A percentile compares a stretch with the other conserved stretches of the same genome.
These are phyloP conservation scores for Nemurella pictetii DNA, from an alignment of 2,888 invertebrate genomes.

Conservation along the genomic window DNA sequence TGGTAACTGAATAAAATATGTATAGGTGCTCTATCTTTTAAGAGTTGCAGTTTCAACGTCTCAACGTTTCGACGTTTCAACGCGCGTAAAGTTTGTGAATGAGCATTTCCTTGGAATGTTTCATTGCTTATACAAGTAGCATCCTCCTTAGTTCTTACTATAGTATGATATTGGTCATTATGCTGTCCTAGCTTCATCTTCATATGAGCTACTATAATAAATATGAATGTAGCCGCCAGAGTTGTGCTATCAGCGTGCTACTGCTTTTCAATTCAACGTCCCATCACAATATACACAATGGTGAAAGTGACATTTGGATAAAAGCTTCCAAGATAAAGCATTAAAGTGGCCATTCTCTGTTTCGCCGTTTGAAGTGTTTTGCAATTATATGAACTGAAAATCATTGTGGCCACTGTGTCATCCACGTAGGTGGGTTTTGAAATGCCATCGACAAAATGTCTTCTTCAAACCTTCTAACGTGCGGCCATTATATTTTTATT, in stretches of 20 bases:
- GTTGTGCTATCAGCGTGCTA: not conserved
- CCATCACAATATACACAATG: not conserved
- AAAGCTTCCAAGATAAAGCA: no score
- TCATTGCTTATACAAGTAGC: not conserved
- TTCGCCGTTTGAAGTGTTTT: not conserved
- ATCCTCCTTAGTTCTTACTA: not conserved
- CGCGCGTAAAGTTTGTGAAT: not conserved
- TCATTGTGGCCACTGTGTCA: no score
- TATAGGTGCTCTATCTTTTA: not conserved
- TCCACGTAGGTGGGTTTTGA: no score
- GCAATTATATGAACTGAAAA: no score
- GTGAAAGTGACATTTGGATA: not conserved
- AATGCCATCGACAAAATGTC: not conserved
- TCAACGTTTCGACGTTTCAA: no score
- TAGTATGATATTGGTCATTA: not conserved
- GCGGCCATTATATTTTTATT: not conserved
- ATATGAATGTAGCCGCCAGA: not conserved
- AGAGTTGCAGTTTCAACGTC: not conserved
- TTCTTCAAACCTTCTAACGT: no score
- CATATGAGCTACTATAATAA: not conserved
- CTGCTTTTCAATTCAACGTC: not conserved
- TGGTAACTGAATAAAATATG: not conserved
- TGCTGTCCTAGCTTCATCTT: not conserved
- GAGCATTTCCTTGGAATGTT: not conserved
- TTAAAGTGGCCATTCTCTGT: not conserved